Base-by-base conservation (phyloP, 2,113 vertebrate species). In the Carlito syrichta region DNA sequence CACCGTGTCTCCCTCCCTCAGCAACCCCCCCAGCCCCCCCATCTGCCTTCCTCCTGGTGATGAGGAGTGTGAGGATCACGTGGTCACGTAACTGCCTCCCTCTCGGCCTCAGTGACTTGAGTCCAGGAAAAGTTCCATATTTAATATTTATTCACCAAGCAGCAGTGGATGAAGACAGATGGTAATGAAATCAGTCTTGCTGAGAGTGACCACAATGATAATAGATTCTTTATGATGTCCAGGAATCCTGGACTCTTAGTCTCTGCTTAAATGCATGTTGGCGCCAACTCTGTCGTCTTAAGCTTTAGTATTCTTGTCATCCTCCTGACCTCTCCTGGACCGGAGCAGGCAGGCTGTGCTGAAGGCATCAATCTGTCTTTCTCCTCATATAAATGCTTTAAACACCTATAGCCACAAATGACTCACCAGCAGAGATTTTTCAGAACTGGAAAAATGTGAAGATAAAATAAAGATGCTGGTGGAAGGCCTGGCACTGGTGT, bases 221-320 rank as follows among this genome's bases (percentile, higher is more conserved):
- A 99, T 98, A 99, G 98, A 99, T 99, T 98, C 98, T 98, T 99
- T 98, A 98, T 98, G 98, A 98, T 98, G 98, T 98, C 98, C 98
- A 99, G 98, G 98, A 98, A 98, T 99, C 97, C 98, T 98, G 98
- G 98, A 98, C 98, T 98, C 98, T 97, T 89, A 94, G 98, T 98
- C 98, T 98, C 97, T 50, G 97, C 98, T 98, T 98, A 98, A 98
- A 98, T 98, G 98, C 98, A 98, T 97, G 97, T 97, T 98, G 98
- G 98, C 98, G 98, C 98, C 98, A 98, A 98, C 96, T 96, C 98
- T 97, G 98, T 98, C 98, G 50, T 98, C 97, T 97, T 98, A 95
- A 98, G 98, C 97, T 98, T 95, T 98, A 95, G 96, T 93, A 95
- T 98, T 98, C 97, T 95, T 98, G 97, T 98, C 98, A 98, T 98